Evolutionary conservation across 2,797 vertebrate genomes (phyloP).

Genomic region (Carapus acus): DNA sequence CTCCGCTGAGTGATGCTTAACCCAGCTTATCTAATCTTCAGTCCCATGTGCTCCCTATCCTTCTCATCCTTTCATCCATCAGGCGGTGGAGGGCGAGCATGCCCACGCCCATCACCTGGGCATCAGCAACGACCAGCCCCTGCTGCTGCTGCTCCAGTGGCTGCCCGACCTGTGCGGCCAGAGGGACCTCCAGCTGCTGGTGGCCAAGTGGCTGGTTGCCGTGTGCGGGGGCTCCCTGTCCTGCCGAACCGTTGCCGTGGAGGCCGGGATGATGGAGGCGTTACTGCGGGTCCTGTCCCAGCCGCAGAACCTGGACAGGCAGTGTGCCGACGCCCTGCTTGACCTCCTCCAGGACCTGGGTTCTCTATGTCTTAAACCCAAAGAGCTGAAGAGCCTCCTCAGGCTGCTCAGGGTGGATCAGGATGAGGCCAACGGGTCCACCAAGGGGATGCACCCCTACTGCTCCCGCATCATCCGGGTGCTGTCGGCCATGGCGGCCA

Average conservation of each 20-base stretch:
- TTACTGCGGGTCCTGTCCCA: constrained; percentile 77
- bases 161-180: constrained; percentile 75
- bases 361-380: constrained; percentile 80
- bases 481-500: constrained; percentile 83
- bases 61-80: constrained; percentile 20
- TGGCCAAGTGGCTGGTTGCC: constrained; percentile 79
- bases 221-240: constrained; percentile 83
- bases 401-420: constrained; percentile 70
- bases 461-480: constrained; percentile 73
- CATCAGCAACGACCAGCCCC: constrained; percentile 88
- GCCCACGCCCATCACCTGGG: constrained; percentile 67
- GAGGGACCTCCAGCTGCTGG: constrained; percentile 81
- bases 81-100: constrained; percentile 90
- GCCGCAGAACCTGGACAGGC: constrained; percentile 67
- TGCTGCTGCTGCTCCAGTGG: constrained; percentile 89
- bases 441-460: constrained; percentile 66
- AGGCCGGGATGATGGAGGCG: constrained; percentile 83
- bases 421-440: constrained; percentile 32
- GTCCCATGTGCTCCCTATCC: constrained; percentile 1
- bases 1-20: too few relatives aligned
- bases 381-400: constrained; percentile 83
- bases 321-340: constrained; percentile 82
- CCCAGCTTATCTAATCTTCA: too few relatives aligned
- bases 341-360: constrained; percentile 84
- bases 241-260: constrained; percentile 86